Base-by-base conservation (phyloP, 2,888 invertebrate species). In the Aplocera efformata region DNA sequence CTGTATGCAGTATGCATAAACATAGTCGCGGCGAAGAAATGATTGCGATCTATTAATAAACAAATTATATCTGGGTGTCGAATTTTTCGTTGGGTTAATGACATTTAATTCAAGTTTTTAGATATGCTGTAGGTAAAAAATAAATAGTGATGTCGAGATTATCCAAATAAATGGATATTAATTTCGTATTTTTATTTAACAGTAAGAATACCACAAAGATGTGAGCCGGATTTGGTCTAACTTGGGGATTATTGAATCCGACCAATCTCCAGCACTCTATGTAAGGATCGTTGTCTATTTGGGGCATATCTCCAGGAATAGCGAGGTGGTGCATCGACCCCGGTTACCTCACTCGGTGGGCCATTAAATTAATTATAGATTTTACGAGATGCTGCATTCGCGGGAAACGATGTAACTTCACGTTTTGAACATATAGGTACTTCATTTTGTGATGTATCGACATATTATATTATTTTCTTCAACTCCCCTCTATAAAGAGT, bases 311-410 rank as follows among this genome's bases (percentile, higher is more conserved):
- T 66, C 66, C 67, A 66, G 64, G 78, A 81, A 75, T 79, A 58
- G 52, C 45, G 52, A 53, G 52, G 60, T 58, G 63, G 82, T 58
- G 52, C 79, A 60, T 63, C 60, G 79, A 77, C 69, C 82, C 50
- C 58, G 38, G 55, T 60, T 67, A 69, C 72, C 53, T 62, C 66
- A 67, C 63, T 50, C 51, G 42, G 56, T 52, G 59, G 54, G 63
- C 71, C 70, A 72, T 75, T 51, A 73, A 72, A 66, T 67, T 72
- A 78, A 71, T 72, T 68, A 75, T 75, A 81, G 79, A 68, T 56
- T 45, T 45, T 40, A 54, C 50, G 34, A 48, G 35, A 38, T 40
- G 37, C 17, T 38, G 32, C 42, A 25, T 32, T 37, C 6, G 11
- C 22, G 17, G 33, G 26, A 10, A 40, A 36, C 23, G 30, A 33